These are phyloP conservation scores for Camponotus pennsylvanicus DNA, from an alignment of 1,140 invertebrate species.

Conservation along the genomic window DNA sequence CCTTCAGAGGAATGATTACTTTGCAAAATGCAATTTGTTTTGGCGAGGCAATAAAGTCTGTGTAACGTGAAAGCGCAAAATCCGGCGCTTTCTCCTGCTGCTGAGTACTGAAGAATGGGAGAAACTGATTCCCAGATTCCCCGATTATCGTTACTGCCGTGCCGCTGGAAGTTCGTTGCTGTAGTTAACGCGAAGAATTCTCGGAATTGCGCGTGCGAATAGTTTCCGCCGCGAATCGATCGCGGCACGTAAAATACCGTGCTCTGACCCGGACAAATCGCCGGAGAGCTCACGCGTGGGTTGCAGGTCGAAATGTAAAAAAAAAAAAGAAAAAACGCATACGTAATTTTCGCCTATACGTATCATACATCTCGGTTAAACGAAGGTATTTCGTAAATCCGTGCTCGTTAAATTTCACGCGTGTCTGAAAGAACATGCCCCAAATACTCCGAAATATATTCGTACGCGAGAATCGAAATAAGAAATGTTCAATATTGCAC, in stretches of 20 bases:
- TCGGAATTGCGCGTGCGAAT: constrained; percentile 56
- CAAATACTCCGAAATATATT: neutral
- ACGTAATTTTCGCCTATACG: constrained; percentile 7
- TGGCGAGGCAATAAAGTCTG: constrained; percentile 4
- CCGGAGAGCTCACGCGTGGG: neutral
- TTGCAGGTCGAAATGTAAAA: neutral
- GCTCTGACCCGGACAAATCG: neutral
- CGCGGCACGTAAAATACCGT: constrained; percentile 59
- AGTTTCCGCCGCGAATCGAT: constrained; percentile 42
- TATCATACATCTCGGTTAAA: constrained; percentile 2
- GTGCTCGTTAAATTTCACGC: neutral
- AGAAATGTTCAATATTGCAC: neutral
- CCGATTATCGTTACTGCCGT: neutral
- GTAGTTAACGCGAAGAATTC: constrained; percentile 56
- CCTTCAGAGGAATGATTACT: constrained; percentile 44
- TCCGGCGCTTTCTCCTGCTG: neutral
- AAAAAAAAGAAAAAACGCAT: neutral
- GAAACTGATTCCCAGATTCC: neutral
- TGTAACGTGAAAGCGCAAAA: constrained; percentile 25
- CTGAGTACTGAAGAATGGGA: too few relatives aligned
- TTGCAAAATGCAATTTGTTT: constrained; percentile 23
- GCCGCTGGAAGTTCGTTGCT: constrained; percentile 12
- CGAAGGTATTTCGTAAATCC: neutral
- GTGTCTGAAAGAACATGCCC: neutral
- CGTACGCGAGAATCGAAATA: neutral